phyloP scores from a whole-genome alignment of 2,797 vertebrate species.

The Morus bassanus region DNA sequence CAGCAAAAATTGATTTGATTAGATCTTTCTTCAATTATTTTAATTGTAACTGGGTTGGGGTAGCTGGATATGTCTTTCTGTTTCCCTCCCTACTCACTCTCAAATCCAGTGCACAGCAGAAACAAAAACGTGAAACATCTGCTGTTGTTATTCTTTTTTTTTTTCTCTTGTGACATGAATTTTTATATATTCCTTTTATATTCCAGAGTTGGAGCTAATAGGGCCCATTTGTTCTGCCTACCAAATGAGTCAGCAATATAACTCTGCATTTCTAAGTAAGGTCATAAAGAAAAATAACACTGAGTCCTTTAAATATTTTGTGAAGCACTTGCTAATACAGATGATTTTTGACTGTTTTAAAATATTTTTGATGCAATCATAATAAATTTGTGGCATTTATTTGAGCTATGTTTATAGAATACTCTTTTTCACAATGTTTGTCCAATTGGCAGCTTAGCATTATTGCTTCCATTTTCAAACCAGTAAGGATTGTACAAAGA shows the following conservation, averaged over 20 bases:
- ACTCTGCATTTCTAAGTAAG: background rate
- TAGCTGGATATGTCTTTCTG: background rate
- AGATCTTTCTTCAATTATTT: background rate
- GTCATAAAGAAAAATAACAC: background rate
- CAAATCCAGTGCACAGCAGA: background rate
- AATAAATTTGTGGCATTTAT: background rate
- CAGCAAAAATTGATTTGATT: background rate
- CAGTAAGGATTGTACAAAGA: background rate
- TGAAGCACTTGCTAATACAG: background rate
- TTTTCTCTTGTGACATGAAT: background rate
- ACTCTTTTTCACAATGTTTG: background rate
- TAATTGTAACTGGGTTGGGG: background rate
- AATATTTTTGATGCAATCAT: background rate
- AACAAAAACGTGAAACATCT: background rate
- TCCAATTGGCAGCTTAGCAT: background rate
- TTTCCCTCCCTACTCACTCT: background rate
- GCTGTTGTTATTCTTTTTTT: background rate
- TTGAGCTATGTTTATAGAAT: background rate
- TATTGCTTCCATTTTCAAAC: background rate
- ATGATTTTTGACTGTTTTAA: background rate
- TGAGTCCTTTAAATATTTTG: background rate
- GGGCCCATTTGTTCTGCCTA: background rate
- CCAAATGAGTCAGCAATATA: conserved; percentile 9
- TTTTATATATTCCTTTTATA: conserved; percentile 23
- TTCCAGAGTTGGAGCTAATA: conserved; percentile 6